Conservation (phyloP, 2,888 invertebrate species). For the Cerceris ruficornis region DNA sequence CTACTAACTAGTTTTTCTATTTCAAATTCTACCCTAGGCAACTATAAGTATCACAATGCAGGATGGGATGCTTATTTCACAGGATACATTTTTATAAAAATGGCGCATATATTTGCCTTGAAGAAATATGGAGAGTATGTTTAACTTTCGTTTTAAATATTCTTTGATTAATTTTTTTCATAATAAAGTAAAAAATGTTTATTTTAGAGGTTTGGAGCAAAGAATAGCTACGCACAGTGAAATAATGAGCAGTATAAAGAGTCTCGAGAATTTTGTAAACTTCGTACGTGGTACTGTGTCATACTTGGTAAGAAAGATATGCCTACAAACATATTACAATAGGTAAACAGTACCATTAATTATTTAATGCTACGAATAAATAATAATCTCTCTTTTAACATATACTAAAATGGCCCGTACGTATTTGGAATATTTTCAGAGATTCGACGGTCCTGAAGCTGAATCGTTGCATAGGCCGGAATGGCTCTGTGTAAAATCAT, state of each 20-base stretch:
- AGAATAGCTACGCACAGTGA: slow-evolving; percentile 82
- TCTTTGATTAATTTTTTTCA: not conserved
- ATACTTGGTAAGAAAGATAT: slow-evolving; percentile 83
- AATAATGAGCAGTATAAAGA: slow-evolving; percentile 82
- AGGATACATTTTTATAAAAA: slow-evolving; percentile 87
- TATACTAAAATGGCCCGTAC: not conserved
- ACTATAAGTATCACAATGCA: slow-evolving; percentile 86
- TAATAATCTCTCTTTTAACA: not conserved
- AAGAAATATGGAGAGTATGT: slow-evolving; percentile 81
- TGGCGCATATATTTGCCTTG: slow-evolving; percentile 85
- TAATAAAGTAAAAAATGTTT: slow-evolving; percentile 3
- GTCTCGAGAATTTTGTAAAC: slow-evolving; percentile 84
- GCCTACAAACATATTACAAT: not conserved
- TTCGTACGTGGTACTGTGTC: slow-evolving; percentile 84
- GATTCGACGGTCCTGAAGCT: slow-evolving; percentile 83
- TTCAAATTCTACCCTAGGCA: slow-evolving; percentile 36
- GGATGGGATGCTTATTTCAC: slow-evolving; percentile 92
- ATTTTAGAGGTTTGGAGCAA: slow-evolving; percentile 56
- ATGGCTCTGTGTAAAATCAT: slow-evolving; percentile 82
- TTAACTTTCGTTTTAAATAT: slow-evolving; percentile 2
- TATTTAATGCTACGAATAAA: not conserved
- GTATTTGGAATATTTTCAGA: slow-evolving; percentile 76
- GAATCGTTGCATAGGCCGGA: slow-evolving; percentile 82
- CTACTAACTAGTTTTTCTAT: not conserved
- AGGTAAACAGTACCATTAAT: not conserved